phyloP scores from a whole-genome alignment of 2,797 vertebrate species.

The Clarias platycephalus region DNA sequence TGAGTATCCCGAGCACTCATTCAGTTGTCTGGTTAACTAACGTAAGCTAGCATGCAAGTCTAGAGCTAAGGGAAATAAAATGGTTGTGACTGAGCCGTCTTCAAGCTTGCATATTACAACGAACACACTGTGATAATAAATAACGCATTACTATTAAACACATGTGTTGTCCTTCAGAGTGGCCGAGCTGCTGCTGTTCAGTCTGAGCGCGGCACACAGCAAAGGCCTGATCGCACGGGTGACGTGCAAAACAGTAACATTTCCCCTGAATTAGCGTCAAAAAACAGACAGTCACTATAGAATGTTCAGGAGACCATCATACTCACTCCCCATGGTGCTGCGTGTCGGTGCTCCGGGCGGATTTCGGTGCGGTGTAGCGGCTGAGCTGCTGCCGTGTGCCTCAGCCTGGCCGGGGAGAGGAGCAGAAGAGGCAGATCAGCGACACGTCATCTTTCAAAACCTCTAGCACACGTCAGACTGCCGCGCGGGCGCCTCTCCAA shows the following conservation, averaged over 20 bases:
- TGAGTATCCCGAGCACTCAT: not conserved
- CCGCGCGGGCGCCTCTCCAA: conserved; percentile 13
- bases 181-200: not conserved
- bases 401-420: conserved; percentile 61
- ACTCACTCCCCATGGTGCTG: conserved; percentile 79
- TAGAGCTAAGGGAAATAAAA: not conserved
- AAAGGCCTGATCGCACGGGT: not conserved
- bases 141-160: not conserved
- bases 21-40: not conserved
- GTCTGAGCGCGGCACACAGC: not conserved
- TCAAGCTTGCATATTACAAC: not conserved
- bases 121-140: not conserved
- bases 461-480: conserved; percentile 71
- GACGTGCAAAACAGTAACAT: not conserved
- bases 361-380: conserved; percentile 54
- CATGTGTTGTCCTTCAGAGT: not conserved
- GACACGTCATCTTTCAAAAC: conserved; percentile 81
- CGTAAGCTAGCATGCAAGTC: not conserved
- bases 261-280: not conserved
- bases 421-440: conserved; percentile 46
- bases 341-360: conserved; percentile 54
- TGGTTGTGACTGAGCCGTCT: no score
- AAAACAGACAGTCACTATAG: not conserved
- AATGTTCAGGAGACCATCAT: not conserved
- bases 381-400: conserved; percentile 65